These are phyloP conservation scores for Aphrophora alni DNA, from an alignment of 2,888 invertebrate genomes.

Conservation along the genomic window DNA sequence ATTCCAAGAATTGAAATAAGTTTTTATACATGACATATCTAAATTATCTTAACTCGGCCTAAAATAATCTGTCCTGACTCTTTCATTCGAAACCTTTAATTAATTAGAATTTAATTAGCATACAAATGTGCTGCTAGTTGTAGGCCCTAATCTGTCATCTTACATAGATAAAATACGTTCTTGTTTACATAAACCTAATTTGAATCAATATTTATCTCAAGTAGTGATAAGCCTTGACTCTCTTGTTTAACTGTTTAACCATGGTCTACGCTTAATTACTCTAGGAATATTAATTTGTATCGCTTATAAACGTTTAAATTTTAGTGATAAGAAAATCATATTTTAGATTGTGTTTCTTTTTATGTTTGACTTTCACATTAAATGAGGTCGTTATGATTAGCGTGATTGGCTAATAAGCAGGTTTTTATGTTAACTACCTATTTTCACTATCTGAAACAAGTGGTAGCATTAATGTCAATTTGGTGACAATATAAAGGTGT, in stretches of 20 bases:
- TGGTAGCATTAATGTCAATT: no score
- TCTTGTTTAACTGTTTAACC: background rate
- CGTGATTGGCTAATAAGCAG: no score
- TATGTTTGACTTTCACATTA: no score
- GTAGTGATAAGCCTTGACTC: background rate
- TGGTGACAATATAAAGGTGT: no score
- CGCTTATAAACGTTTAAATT: background rate
- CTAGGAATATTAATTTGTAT: background rate
- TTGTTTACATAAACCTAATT: background rate
- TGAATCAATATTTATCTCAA: background rate
- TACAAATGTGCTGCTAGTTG: background rate
- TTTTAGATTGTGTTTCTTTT: background rate
- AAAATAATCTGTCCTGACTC: background rate
- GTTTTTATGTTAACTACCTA: no score
- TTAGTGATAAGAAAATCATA: background rate
- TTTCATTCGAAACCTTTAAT: background rate
- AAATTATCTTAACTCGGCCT: background rate
- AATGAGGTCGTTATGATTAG: no score
- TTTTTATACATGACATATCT: no score
- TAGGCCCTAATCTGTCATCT: background rate
- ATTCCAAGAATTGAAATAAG: no score
- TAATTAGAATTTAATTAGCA: background rate
- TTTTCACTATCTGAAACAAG: no score
- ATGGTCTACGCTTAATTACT: background rate
- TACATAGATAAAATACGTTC: background rate